These are phyloP conservation scores for Leucoraja ocellata DNA, from an alignment of 2,797 vertebrate genomes.

Conservation along the genomic window DNA sequence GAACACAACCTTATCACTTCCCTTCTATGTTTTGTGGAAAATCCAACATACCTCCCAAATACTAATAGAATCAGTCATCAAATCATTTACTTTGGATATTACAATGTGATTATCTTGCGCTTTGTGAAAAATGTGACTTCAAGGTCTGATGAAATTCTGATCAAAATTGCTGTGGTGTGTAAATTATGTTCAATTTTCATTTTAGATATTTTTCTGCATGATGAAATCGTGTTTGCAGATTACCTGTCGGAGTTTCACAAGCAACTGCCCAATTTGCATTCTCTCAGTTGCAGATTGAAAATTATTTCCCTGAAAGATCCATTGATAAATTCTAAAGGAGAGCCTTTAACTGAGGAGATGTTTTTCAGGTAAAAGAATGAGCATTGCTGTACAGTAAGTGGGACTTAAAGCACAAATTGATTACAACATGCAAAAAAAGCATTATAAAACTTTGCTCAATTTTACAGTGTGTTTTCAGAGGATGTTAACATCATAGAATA, in stretches of 20 bases:
- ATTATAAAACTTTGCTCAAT: no score
- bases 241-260: constrained; percentile 54
- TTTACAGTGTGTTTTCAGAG: no score
- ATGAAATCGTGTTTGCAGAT: constrained; percentile 62
- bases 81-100: not conserved
- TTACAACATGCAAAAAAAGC: not conserved
- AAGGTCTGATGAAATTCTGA: constrained; percentile 43
- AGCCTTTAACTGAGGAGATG: constrained; percentile 51
- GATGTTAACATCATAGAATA: no score
- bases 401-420: not conserved
- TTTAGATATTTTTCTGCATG: constrained; percentile 64
- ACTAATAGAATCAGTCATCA: no score
- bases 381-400: not conserved
- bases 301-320: constrained; percentile 65
- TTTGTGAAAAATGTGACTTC: constrained; percentile 18
- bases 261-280: constrained; percentile 58
- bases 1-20: not conserved
- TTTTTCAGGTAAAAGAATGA: constrained; percentile 62
- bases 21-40: not conserved
- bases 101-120: not conserved
- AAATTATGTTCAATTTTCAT: constrained; percentile 43
- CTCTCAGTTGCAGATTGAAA: constrained; percentile 61
- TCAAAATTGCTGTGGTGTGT: constrained; percentile 47
- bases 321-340: constrained; percentile 55
- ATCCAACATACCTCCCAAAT: not conserved